Base-by-base conservation (phyloP, 2,888 invertebrate species). In the Andrena minutula region DNA sequence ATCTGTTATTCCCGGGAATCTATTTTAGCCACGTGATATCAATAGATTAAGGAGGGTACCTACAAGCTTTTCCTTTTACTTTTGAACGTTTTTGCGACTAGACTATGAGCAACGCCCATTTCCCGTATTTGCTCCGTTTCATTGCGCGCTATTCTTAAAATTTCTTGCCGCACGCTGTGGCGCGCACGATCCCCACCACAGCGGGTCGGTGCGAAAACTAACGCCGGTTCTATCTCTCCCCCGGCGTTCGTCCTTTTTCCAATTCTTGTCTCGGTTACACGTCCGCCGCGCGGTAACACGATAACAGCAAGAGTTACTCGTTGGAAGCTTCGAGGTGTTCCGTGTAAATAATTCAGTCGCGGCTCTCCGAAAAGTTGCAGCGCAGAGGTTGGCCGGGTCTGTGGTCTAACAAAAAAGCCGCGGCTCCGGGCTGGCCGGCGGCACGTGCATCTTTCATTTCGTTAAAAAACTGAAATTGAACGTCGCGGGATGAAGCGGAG, bases 321-420 rank as follows among this genome's bases (percentile, higher is more conserved):
- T 80, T 82, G 77, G 84, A 85, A 85, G 89, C 89, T 90, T 90
- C 88, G 89, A 88, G 86, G 86, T 84, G 85, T 79, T 86, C 86
- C 89, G 73, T 87, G 89, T 89, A 91, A 91, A 91, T 91, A 90
- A 91, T 90, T 91, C 89, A 91, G 78, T 69, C 83, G 65, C 82
- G 76, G 82, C 83, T 85, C 83, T 66, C 73, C 75, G 71, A 77
- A 84, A 88, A 66, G 71, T 83, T 79, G 75, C 77, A 53, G 35
- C 53, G 79, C 73, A 77, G 28, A 70, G 56, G 51, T 58, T 35
- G 23, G 56, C 35, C 49, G 70, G 63, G 66, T 60, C 28, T 28
- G 56, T 20, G 26, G 56, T 26, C 30, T 20, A 60, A 65, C 49
- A 51, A 71, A 66, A 56, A 64, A 41, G 30, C 81, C 56, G n/a